These are phyloP conservation scores for Sardina pilchardus DNA, from an alignment of 2,113 vertebrate species.

Conservation along the genomic window DNA sequence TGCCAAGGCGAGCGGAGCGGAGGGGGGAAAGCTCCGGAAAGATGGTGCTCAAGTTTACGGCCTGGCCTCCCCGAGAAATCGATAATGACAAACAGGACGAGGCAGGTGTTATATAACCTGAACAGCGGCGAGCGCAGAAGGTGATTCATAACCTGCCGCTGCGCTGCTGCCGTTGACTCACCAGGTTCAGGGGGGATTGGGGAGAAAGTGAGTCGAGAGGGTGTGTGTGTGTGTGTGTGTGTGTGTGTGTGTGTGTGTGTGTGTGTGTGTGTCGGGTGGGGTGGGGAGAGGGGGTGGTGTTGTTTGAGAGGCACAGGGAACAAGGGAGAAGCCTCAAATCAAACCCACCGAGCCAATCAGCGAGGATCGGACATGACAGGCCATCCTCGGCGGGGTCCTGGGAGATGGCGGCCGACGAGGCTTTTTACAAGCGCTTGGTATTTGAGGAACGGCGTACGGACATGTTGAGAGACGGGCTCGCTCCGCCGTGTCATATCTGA, in stretches of 20 bases:
- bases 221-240: background rate
- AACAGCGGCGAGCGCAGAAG: background rate
- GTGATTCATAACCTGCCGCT: background rate
- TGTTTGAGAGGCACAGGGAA: background rate
- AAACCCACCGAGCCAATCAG: background rate
- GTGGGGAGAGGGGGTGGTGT: background rate
- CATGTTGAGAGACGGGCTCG: background rate
- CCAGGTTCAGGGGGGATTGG: background rate
- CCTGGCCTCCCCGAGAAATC: background rate
- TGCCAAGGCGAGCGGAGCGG: background rate
- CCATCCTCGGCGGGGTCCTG: background rate
- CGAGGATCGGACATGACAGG: background rate
- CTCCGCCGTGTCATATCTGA: background rate
- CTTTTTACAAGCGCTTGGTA: background rate
- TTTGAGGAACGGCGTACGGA: background rate
- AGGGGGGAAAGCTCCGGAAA: background rate
- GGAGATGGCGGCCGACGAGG: background rate
- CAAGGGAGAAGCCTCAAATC: background rate
- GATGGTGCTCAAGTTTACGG: conserved; percentile 16
- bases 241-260: background rate
- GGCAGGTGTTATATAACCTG: conserved; percentile 16
- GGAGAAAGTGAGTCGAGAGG: background rate
- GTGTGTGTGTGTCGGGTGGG: background rate
- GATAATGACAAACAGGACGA: conserved; percentile 7
- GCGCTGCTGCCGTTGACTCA: background rate